Conservation (phyloP, 1,140 invertebrate species). For the Pogonomyrmex californicus region DNA sequence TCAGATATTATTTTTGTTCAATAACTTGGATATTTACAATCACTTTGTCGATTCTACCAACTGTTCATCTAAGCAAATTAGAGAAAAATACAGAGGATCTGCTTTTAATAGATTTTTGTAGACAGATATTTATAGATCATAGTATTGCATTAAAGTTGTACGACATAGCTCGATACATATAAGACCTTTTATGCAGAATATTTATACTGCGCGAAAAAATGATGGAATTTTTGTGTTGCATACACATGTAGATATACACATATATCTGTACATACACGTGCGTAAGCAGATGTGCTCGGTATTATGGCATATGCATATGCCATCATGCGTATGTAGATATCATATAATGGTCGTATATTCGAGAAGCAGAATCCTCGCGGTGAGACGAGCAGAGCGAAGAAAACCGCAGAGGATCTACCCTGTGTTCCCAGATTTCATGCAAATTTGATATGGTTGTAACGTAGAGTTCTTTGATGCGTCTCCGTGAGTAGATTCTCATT, state of each 20-base stretch:
- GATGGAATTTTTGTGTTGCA: background rate
- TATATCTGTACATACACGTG: background rate
- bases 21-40: conserved; percentile 39
- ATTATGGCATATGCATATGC: conserved; percentile 56
- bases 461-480: conserved; percentile 53
- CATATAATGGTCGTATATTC: conserved; percentile 43
- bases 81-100: background rate
- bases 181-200: background rate
- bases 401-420: conserved; percentile 41
- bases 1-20: background rate
- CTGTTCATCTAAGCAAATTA: background rate
- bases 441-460: conserved; percentile 62
- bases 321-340: conserved; percentile 57
- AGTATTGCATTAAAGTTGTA: background rate
- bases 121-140: background rate
- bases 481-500: conserved; percentile 50
- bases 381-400: conserved; percentile 41
- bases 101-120: background rate
- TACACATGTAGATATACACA: background rate
- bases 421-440: conserved; percentile 64
- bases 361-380: conserved; percentile 38
- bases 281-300: conserved; percentile 42
- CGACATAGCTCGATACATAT: background rate
- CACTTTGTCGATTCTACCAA: conserved; percentile 46
- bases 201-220: conserved; percentile 11